Evolutionary conservation across 2,888 invertebrate species (phyloP), one percentile per base, ranked within the genome.

Genomic region (Andrena flavipes): DNA sequence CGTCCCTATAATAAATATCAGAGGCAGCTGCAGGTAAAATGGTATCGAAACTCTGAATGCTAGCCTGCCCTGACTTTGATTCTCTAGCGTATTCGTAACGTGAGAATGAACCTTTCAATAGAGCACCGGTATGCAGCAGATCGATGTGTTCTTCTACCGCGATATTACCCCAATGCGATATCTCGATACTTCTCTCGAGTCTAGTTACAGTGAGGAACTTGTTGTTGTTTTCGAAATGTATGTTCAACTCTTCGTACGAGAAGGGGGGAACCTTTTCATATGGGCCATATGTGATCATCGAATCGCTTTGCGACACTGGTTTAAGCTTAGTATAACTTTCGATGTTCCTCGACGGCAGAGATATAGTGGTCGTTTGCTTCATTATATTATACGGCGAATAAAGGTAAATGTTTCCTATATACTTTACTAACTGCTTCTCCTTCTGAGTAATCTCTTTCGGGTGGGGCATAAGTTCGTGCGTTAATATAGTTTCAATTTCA

Each of bases 111-210:
- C 98, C 98, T 92, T 99, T 99, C 56, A 99, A 94, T 84, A 96
- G 95, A 13, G 99, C 99, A 59, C 99, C 99, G 63, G 97, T 97
- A 92, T 99, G 99, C 26, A 97, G 95, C 86, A 99, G 95, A 93
- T 99, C 98, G 88, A 99, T 96, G 7, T 97, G 96, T 93, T 99
- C 99, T 93, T 99, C 99, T 0, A 99, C 96, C 29, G 99, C 99
- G 90, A 99, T 98, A 92, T 99, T 99, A 8, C 99, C 99, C 99
- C 99, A 99, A 93, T 99, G 99, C 0, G 99, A 99, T 2, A 99
- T 96, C 94, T 99, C 99, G 90, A 99, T 97, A 0, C 96, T 95
- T 67, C 99, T 96, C 89, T 98, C 97, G 87, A 99, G 94, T 63
- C 96, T 95, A 0, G 97, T 97, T 0, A 99, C 98, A n/a, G 98